A percentile compares a stretch with the other conserved stretches of the same genome.
Evolutionary conservation across 2,797 vertebrate genomes (phyloP).

Genomic region (Craterocephalus amniculus): DNA sequence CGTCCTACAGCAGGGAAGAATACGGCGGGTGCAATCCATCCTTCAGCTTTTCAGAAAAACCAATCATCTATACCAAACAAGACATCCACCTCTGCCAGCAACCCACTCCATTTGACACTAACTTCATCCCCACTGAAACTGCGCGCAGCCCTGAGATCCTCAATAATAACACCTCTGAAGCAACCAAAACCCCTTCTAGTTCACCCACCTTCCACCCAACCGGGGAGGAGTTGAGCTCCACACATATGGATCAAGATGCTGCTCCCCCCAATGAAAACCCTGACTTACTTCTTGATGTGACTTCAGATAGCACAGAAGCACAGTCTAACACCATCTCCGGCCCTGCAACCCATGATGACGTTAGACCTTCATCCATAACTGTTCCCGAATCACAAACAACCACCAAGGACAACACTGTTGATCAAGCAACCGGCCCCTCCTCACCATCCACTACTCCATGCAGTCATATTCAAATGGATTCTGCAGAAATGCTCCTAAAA

Average conservation of each 20-base stretch:
- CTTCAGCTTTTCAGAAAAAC: slow-evolving; percentile 67
- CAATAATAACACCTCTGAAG: slow-evolving; percentile 30
- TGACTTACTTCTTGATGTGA: slow-evolving; percentile 2
- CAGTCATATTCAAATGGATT: slow-evolving; percentile 42
- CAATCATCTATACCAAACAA: slow-evolving; percentile 47
- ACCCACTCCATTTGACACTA: slow-evolving; percentile 21
- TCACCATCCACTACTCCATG: slow-evolving; percentile 47
- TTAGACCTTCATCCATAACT: slow-evolving; percentile 1
- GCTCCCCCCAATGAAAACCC: slow-evolving; percentile 24
- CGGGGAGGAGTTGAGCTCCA: slow-evolving; percentile 13
- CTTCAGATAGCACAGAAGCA: slow-evolving; percentile 11
- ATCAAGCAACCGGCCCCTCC: slow-evolving; percentile 40
- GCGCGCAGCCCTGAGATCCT: slow-evolving; percentile 38
- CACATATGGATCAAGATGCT: slow-evolving; percentile 8
- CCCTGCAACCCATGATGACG: slow-evolving; percentile 1
- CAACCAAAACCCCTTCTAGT: slow-evolving; percentile 35
- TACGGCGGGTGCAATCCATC: slow-evolving; percentile 71
- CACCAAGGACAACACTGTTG: slow-evolving; percentile 14
- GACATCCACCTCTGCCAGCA: slow-evolving; percentile 41
- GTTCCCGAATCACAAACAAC: slow-evolving; percentile 22
- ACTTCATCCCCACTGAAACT: slow-evolving; percentile 21
- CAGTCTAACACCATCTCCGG: slow-evolving; percentile 5
- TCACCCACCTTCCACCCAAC: slow-evolving; percentile 11
- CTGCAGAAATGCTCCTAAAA: slow-evolving; percentile 56
- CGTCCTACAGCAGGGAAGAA: slow-evolving; percentile 68